Evolutionary conservation across 2,113 vertebrate genomes (phyloP), one percentile per base, ranked within the genome.

Genomic region (Ptychochromis oligacanthus): DNA sequence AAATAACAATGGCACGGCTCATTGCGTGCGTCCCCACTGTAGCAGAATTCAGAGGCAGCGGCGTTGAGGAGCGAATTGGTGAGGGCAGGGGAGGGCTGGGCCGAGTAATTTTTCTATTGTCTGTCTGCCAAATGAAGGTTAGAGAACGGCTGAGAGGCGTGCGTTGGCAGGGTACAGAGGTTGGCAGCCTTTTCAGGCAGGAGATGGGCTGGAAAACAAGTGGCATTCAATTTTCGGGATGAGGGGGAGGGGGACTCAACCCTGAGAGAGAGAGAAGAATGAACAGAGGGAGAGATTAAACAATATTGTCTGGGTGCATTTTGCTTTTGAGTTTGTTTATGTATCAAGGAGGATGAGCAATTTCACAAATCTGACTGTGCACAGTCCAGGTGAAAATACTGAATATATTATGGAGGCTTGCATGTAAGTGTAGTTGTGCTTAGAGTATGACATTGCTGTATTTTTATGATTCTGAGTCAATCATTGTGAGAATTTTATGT

Each of bases 51-150:
- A 86, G 90, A 90, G 57, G 78, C 89, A 77, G 80, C 34, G 14
- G 86, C 20, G 62, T 55, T 75, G 88, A 87, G 84, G 77, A 70
- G 87, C 3, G 72, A 87, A 83, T 77, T 87, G 88, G 84, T 14
- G 77, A 82, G 87, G 86, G 85, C 70, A 59, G 80, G 72, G 59
- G 46, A 43, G 79, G 77, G 82, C 52, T 26, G 91, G 86, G 87
- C 74, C 18, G 54, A 83, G 82, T 88, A 81, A 89, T 94, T 91
- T 88, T 78, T 85, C 91, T 88, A 91, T 94, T 93, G 91, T 94
- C 86, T 87, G 80, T 60, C 80, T 87, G 85, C 93, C 90, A 94
- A 91, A 93, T 80, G 91, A 90, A 93, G 94, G 92, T 93, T 92
- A 91, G 82, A 79, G 82, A 86, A 83, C 15, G 81, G 82, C 82